phyloP scores from a whole-genome alignment of 2,888 invertebrate species.

The Xanthia icteritia region DNA sequence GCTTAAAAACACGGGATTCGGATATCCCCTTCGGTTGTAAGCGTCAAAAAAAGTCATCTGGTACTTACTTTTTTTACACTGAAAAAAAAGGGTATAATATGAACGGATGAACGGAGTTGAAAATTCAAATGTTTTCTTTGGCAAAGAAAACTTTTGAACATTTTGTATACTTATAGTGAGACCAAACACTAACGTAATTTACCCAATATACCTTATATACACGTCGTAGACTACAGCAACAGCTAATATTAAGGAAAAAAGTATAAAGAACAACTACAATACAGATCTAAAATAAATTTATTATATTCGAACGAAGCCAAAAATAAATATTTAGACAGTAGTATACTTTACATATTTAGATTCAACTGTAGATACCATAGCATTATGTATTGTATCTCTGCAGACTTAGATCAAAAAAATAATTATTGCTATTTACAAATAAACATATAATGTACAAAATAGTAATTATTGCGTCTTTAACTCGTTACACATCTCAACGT shows the following conservation, averaged over 20 bases:
- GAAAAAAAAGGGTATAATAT: too few species aligned
- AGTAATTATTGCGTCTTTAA: conserved; percentile 79
- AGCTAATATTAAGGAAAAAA: conserved; percentile 6
- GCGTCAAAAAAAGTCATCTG: too few species aligned
- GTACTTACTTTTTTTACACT: too few species aligned
- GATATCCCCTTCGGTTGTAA: too few species aligned
- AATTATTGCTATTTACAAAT: conserved; percentile 81
- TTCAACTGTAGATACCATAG: conserved; percentile 50
- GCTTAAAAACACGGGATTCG: too few species aligned
- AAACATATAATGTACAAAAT: conserved; percentile 79
- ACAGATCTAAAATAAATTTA: conserved; percentile 85
- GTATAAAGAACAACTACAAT: conserved; percentile 75
- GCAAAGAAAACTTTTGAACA: not conserved
- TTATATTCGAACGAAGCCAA: conserved; percentile 75
- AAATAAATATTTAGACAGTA: conserved; percentile 81
- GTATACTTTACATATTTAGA: conserved; percentile 59
- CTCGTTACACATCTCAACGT: conserved; percentile 75
- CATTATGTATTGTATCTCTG: conserved; percentile 70
- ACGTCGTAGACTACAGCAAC: conserved; percentile 5
- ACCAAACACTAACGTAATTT: not conserved
- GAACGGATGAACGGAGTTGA: too few species aligned
- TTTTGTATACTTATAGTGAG: not conserved
- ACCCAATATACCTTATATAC: not conserved
- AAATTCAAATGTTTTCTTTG: too few species aligned
- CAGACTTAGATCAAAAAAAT: conserved; percentile 68